Evolutionary conservation across 2,113 vertebrate species (phyloP).

Genomic region (Chaetops frenatus): DNA sequence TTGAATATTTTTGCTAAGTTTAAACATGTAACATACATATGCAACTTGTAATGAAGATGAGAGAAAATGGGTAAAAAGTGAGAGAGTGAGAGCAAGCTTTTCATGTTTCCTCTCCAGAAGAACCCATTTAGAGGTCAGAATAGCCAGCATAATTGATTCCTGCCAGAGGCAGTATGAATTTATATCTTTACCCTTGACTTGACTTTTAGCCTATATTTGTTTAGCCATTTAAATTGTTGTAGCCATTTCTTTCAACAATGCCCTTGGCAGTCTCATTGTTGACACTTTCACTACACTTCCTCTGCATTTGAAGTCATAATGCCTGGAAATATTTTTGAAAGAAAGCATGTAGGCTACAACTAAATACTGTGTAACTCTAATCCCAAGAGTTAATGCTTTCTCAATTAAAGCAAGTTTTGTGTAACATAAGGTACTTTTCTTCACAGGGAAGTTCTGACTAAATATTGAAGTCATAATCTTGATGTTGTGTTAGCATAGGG

Average conservation of each 20-base stretch:
- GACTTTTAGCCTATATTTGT: constrained; percentile 66
- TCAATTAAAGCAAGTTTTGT: neutral
- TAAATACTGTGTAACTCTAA: neutral
- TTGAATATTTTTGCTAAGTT: neutral
- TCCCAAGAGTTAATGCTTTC: neutral
- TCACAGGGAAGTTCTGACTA: neutral
- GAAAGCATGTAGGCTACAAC: neutral
- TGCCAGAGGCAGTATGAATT: constrained; percentile 53
- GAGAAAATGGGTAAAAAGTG: neutral
- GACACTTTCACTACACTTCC: neutral
- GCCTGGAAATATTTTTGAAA: neutral
- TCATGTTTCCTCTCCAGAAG: neutral
- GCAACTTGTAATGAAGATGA: neutral
- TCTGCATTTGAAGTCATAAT: neutral
- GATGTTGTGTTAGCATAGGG: neutral
- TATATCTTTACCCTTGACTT: constrained; percentile 67
- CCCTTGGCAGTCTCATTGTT: constrained; percentile 65
- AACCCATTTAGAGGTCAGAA: constrained; percentile 26
- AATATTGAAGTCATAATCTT: neutral
- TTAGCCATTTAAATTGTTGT: constrained; percentile 43
- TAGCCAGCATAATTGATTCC: constrained; percentile 49
- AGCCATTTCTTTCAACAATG: constrained; percentile 54
- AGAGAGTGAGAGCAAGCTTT: neutral
- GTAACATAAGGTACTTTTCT: neutral
- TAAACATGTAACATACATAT: neutral